Percentiles rank a stretch among this genome's conserved stretches.
Conservation (phyloP, 1,140 invertebrate genomes). For the Euwallacea fornicatus region DNA sequence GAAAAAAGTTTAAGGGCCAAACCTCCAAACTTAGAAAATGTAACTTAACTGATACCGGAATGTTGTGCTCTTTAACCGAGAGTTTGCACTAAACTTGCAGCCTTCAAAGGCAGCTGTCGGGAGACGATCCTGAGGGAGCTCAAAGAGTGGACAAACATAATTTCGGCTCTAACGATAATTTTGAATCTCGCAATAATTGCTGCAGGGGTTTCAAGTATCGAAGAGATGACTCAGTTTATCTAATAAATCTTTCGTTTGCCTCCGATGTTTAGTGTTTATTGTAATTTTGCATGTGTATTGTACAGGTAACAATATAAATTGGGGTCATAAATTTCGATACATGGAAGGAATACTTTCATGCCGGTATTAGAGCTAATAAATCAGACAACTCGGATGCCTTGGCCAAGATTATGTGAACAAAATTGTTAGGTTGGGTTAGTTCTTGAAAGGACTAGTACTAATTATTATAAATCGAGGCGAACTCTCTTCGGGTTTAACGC, state of each 20-base stretch:
- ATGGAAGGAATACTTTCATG: background rate
- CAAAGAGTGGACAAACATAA: background rate
- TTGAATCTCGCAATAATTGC: background rate
- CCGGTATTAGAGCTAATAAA: background rate
- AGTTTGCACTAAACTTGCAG: constrained; percentile 10
- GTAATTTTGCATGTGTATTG: background rate
- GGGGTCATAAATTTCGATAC: background rate
- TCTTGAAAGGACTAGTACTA: background rate
- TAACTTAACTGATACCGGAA: constrained; percentile 14
- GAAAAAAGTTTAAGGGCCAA: constrained; percentile 7
- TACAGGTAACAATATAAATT: background rate
- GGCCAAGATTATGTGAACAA: background rate
- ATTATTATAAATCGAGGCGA: background rate
- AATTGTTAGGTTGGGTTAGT: background rate
- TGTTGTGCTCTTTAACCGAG: background rate
- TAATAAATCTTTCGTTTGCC: background rate
- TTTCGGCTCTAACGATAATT: background rate
- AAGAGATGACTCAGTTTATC: background rate
- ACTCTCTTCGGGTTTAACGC: background rate
- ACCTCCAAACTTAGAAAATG: constrained; percentile 7
- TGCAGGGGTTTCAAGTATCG: background rate
- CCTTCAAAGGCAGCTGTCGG: constrained; percentile 4
- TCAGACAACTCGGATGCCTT: background rate
- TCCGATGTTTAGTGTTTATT: background rate
- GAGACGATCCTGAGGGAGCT: constrained; percentile 9